Conservation (phyloP, 2,113 vertebrate genomes). For the Bostrychus sinensis region DNA sequence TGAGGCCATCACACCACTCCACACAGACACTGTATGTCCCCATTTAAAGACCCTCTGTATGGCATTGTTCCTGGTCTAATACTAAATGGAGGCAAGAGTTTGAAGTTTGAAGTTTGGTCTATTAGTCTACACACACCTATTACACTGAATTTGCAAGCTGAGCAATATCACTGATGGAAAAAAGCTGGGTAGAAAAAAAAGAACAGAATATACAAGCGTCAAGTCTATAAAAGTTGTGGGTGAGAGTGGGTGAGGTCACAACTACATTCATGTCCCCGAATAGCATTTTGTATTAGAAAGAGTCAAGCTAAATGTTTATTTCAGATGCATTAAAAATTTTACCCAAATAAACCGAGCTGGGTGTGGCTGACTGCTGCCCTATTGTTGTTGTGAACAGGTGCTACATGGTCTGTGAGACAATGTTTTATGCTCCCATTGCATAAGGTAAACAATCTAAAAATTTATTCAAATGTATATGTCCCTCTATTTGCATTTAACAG, state of each 20-base stretch:
- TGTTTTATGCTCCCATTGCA: no score
- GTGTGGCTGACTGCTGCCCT: no score
- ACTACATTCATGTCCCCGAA: slow-evolving; percentile 20
- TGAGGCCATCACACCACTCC: slow-evolving; percentile 33
- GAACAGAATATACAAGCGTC: slow-evolving; percentile 7
- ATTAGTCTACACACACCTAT: slow-evolving; percentile 1
- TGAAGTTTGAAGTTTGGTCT: slow-evolving; percentile 22
- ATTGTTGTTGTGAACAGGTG: no score
- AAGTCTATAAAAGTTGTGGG: slow-evolving; percentile 1
- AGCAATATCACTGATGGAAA: slow-evolving; percentile 19
- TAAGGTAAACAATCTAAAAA: no score
- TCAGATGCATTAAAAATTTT: no score
- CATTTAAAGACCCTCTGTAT: slow-evolving; percentile 30
- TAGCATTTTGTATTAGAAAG: neutral
- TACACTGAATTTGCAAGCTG: slow-evolving; percentile 21
- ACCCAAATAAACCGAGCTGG: no score
- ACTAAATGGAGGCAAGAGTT: slow-evolving; percentile 1
- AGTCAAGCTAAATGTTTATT: no score
- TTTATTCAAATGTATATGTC: no score
- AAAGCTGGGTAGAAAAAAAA: slow-evolving; percentile 32
- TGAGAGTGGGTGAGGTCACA: neutral
- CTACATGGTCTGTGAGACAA: no score
- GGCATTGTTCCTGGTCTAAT: slow-evolving; percentile 9
- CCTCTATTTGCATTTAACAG: no score
- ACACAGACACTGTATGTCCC: slow-evolving; percentile 13